Conservation (phyloP, 2,888 invertebrate genomes). For the Dryococelus australis region DNA sequence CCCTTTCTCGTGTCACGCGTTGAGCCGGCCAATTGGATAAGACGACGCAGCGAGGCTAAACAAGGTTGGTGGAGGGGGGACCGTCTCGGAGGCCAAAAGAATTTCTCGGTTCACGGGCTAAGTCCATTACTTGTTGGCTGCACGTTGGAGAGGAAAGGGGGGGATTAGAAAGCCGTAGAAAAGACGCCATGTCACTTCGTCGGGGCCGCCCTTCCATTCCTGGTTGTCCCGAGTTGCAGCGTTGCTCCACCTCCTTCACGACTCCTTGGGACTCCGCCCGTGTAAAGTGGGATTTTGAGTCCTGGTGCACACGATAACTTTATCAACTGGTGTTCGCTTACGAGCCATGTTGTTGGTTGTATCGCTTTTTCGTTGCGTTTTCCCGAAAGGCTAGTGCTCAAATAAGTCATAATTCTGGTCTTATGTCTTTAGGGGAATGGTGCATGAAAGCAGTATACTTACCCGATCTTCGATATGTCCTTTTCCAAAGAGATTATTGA, state of each 20-base stretch:
- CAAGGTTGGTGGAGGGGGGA: background rate
- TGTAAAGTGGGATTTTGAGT: too few relatives aligned
- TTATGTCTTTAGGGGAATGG: too few relatives aligned
- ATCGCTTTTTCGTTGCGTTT: too few relatives aligned
- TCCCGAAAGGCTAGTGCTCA: too few relatives aligned
- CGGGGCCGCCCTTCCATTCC: background rate
- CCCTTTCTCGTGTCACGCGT: background rate
- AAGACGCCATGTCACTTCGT: conserved; percentile 19
- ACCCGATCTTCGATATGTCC: too few relatives aligned
- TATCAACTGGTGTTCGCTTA: too few relatives aligned
- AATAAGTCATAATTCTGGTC: too few relatives aligned
- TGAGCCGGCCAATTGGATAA: conserved; percentile 18
- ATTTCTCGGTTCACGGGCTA: conserved; percentile 31
- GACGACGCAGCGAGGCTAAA: conserved; percentile 24
- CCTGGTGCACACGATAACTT: too few relatives aligned
- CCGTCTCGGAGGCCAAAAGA: conserved; percentile 38
- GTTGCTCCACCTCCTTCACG: background rate
- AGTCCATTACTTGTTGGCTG: conserved; percentile 25
- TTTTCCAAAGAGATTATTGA: too few relatives aligned
- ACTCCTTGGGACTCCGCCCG: too few relatives aligned
- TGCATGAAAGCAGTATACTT: too few relatives aligned
- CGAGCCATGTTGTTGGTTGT: too few relatives aligned
- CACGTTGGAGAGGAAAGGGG: background rate
- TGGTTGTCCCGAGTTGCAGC: background rate
- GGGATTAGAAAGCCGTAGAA: conserved; percentile 30